These are phyloP conservation scores for Chaenogobius annularis DNA, from an alignment of 2,113 vertebrate species.

Conservation along the genomic window DNA sequence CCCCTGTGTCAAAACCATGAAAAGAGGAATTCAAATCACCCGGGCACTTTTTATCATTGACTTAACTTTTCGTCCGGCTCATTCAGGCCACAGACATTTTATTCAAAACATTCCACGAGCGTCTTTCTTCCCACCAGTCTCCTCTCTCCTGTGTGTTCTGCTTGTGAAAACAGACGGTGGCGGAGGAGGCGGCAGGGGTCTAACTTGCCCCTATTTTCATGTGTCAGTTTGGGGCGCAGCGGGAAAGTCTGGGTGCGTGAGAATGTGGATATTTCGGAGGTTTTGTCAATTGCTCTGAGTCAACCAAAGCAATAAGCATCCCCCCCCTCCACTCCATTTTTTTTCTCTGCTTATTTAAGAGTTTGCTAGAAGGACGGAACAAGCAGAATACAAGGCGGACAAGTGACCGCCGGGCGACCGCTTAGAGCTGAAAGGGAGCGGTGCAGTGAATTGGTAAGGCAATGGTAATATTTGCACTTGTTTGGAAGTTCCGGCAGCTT, in stretches of 20 bases:
- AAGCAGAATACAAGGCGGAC: conserved; percentile 35
- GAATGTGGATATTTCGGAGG: conserved; percentile 39
- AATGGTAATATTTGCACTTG: not conserved
- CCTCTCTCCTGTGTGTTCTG: conserved; percentile 28
- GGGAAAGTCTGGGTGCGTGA: conserved; percentile 20
- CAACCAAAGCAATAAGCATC: conserved; percentile 31
- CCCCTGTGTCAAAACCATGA: conserved; percentile 31
- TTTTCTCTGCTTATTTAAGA: conserved; percentile 42
- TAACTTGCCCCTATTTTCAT: conserved; percentile 31
- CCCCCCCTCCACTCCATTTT: conserved; percentile 55
- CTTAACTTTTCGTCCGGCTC: conserved; percentile 57
- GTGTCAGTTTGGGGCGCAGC: conserved; percentile 31
- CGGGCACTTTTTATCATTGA: conserved; percentile 43
- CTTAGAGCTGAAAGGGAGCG: conserved; percentile 12
- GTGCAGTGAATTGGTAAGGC: conserved; percentile 20
- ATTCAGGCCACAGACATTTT: conserved; percentile 57
- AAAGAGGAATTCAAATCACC: conserved; percentile 58
- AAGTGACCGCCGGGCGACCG: conserved; percentile 29
- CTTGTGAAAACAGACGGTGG: conserved; percentile 26
- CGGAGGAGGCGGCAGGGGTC: not conserved
- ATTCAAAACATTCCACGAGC: conserved; percentile 45
- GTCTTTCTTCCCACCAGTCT: conserved; percentile 34
- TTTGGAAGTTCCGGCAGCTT: not conserved
- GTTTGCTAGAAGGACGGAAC: conserved; percentile 31
- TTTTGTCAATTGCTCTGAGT: conserved; percentile 50